Evolutionary conservation across 2,113 vertebrate genomes (phyloP), one percentile per base, ranked within the genome.

Genomic region (Cyanocitta stelleri): DNA sequence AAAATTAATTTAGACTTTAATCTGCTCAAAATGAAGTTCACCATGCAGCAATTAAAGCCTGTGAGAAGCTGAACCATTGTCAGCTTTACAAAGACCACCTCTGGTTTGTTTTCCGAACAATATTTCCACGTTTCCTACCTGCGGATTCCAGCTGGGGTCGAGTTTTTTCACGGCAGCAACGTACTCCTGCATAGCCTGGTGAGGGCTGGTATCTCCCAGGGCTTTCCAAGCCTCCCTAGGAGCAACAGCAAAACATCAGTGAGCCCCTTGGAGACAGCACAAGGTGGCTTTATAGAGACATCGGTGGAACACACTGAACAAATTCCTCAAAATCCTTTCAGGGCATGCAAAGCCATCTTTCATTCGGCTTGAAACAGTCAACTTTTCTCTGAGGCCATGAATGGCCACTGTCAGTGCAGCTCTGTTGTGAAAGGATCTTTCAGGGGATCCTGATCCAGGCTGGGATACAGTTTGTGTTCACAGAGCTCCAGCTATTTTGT

Each of bases 151-250:
- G 24, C 98, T 98, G 83, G 99, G 99, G 95, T 99, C 99, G 87
- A 99, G 96, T 79, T 98, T 98, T 84, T 98, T 98, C 89, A 99
- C 98, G 43, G 98, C 97, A 33, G 98, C 97, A n/a, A 99, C 92
- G 54, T 99, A 99, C 62, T 99, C 99, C 95, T 98, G 98, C 99
- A 99, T 99, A 35, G 99, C 99, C 89, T 99, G 99, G 48, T 98
- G 98, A 24, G 97, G 94, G 71, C 98, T 99, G 97, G 98, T 98
- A 89, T 99, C 98, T 48, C 98, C 98, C 58, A 99, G 98, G 59
- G 99, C 99, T 96, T 99, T 99, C 99, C 99, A 99, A 5, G 99
- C 99, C 91, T 99, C 98, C 99, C 99, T 99, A 96, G 7, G 52
- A 88, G 48, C 92, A 33, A 96, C 11, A 94, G 19, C 10, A 95